Percentiles rank a stretch among this genome's conserved stretches.
These are phyloP conservation scores for Melopsittacus undulatus DNA, from an alignment of 2,797 vertebrate genomes.

Conservation along the genomic window DNA sequence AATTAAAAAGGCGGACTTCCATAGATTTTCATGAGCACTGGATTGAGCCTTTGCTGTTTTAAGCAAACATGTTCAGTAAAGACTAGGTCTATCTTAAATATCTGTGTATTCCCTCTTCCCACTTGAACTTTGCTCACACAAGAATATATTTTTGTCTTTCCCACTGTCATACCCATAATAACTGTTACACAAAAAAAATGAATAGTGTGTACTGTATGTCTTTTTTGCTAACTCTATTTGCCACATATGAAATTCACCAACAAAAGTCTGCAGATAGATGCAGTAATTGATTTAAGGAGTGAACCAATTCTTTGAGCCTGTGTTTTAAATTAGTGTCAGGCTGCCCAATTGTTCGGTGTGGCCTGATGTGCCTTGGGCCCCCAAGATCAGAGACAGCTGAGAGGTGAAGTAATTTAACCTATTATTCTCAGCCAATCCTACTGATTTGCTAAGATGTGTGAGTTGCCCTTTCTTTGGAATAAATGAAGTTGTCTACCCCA, in stretches of 20 bases:
- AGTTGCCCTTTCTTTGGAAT: constrained; percentile 39
- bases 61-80: not conserved
- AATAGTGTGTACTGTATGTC: not conserved
- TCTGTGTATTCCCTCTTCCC: not conserved
- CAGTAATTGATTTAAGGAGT: not conserved
- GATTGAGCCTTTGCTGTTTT: not conserved
- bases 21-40: not conserved
- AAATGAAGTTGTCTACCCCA: constrained; percentile 17
- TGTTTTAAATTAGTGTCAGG: not conserved
- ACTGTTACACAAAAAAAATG: not conserved
- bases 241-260: not conserved
- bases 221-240: not conserved
- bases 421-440: not conserved
- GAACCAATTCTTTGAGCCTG: not conserved
- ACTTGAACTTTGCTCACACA: not conserved
- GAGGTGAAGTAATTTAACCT: not conserved
- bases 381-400: not conserved
- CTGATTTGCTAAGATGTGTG: not conserved
- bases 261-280: not conserved
- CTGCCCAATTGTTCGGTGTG: constrained; percentile 8
- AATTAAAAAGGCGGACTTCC: not conserved
- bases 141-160: not conserved
- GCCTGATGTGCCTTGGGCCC: constrained; percentile 28
- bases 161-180: not conserved
- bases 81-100: not conserved